Conservation (phyloP, 1,140 invertebrate genomes). For the Drosophila eugracilis region DNA sequence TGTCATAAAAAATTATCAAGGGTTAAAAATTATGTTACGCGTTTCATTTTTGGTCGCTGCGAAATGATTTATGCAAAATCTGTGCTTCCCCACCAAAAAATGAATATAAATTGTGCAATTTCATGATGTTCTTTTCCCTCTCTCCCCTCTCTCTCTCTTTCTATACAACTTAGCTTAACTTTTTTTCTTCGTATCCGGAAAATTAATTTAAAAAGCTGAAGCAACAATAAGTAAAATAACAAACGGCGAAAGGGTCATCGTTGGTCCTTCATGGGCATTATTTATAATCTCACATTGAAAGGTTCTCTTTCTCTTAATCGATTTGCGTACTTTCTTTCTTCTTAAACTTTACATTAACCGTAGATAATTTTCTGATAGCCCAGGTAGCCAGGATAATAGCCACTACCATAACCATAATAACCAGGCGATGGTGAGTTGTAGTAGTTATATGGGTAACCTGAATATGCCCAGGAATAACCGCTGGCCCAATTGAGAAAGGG, state of each 20-base stretch:
- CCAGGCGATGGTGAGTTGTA: slow-evolving; percentile 18
- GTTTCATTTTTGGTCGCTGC: slow-evolving; percentile 76
- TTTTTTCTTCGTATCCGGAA: slow-evolving; percentile 67
- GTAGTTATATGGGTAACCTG: slow-evolving; percentile 32
- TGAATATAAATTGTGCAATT: slow-evolving; percentile 82
- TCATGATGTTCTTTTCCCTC: slow-evolving; percentile 53
- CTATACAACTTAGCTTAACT: slow-evolving; percentile 45
- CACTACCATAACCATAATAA: slow-evolving; percentile 49
- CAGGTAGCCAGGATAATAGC: slow-evolving; percentile 64
- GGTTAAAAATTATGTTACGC: slow-evolving; percentile 82
- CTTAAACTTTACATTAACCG: slow-evolving; percentile 37
- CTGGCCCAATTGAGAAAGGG: slow-evolving; percentile 36
- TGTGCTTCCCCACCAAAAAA: slow-evolving; percentile 70
- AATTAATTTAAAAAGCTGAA: slow-evolving; percentile 79
- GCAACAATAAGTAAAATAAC: slow-evolving; percentile 45
- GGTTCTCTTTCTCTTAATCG: slow-evolving; percentile 14
- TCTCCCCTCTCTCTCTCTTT: neutral
- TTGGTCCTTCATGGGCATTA: slow-evolving; percentile 53
- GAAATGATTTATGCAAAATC: slow-evolving; percentile 83
- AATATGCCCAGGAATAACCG: slow-evolving; percentile 45
- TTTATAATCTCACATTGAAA: slow-evolving; percentile 78
- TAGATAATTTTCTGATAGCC: slow-evolving; percentile 71
- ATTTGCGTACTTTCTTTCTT: neutral
- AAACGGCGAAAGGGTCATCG: slow-evolving; percentile 31
- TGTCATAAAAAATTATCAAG: slow-evolving; percentile 83